A percentile compares a stretch with the other conserved stretches of the same genome.
phyloP scores from a whole-genome alignment of 1,140 invertebrate species.

The Cardiocondyla obscurior region DNA sequence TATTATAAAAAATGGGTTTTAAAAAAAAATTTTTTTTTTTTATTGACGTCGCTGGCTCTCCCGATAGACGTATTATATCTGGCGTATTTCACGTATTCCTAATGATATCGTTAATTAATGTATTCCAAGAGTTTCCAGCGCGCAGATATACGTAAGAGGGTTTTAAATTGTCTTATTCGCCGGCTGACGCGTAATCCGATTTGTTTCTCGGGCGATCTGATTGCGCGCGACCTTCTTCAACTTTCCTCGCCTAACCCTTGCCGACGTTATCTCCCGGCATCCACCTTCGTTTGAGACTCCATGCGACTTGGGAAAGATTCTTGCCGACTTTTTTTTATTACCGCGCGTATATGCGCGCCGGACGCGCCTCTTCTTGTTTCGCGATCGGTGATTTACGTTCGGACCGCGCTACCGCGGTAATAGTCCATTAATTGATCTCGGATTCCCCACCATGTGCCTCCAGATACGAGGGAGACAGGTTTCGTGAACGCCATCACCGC shows the following conservation, averaged over 20 bases:
- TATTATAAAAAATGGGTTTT: too few species aligned
- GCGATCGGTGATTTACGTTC: slow-evolving; percentile 74
- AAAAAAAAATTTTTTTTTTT: too few species aligned
- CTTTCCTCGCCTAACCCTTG: slow-evolving; percentile 26
- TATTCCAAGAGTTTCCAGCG: neutral
- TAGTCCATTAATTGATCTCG: slow-evolving; percentile 54
- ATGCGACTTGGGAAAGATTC: slow-evolving; percentile 7
- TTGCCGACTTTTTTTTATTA: slow-evolving; percentile 26
- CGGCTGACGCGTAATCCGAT: slow-evolving; percentile 54
- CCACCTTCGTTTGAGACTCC: slow-evolving; percentile 15
- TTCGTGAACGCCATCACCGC: slow-evolving; percentile 97
- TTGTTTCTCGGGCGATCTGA: slow-evolving; percentile 46
- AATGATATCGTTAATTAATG: slow-evolving; percentile 43
- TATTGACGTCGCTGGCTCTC: too few species aligned
- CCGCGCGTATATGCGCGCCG: slow-evolving; percentile 10
- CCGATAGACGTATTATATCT: too few species aligned
- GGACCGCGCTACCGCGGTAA: slow-evolving; percentile 64
- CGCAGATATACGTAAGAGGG: neutral
- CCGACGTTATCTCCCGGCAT: slow-evolving; percentile 33
- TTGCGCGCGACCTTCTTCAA: slow-evolving; percentile 48
- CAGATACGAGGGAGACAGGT: slow-evolving; percentile 96
- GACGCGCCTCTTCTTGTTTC: slow-evolving; percentile 43
- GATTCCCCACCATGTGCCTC: slow-evolving; percentile 70
- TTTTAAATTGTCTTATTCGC: slow-evolving; percentile 40
- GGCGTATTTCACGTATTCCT: too few species aligned